Evolutionary conservation across 1,140 invertebrate species (phyloP).

Genomic region (Drosophila chauvacae): DNA sequence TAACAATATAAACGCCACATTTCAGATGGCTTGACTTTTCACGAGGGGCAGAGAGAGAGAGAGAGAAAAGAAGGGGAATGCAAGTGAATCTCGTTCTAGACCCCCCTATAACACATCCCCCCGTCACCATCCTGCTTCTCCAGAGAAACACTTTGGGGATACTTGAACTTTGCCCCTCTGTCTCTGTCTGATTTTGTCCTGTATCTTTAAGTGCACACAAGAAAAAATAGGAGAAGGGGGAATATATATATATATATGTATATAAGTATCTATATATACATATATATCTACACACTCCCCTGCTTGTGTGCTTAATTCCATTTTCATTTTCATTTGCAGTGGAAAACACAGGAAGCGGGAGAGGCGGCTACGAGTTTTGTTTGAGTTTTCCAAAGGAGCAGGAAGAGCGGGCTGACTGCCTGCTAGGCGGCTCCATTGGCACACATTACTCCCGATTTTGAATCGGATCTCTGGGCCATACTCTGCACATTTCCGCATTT

Average conservation of each 20-base stretch:
- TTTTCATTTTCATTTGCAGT: constrained; percentile 73
- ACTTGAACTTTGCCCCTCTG: constrained; percentile 55
- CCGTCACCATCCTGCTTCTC: not conserved
- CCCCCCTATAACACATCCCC: not conserved
- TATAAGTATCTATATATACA: not conserved
- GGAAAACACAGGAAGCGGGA: constrained; percentile 18
- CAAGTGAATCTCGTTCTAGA: constrained; percentile 42
- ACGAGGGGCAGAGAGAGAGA: not conserved
- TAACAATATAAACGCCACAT: constrained; percentile 62
- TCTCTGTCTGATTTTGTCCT: constrained; percentile 4
- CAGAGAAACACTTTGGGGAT: constrained; percentile 52
- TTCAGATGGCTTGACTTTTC: constrained; percentile 45
- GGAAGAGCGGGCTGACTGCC: not conserved
- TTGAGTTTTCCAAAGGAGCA: constrained; percentile 50
- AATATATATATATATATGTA: not conserved
- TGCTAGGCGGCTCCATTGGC: constrained; percentile 12
- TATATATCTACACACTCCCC: not conserved
- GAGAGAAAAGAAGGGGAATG: constrained; percentile 15
- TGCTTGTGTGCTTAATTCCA: constrained; percentile 73
- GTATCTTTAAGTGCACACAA: constrained; percentile 32
- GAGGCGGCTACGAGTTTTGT: constrained; percentile 33
- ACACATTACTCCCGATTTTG: constrained; percentile 25
- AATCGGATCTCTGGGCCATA: constrained; percentile 9
- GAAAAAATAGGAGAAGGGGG: not conserved
- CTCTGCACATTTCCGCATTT: constrained; percentile 6